A percentile compares a stretch with the other conserved stretches of the same genome.
These are phyloP conservation scores for Conops quadrifasciatus DNA, from an alignment of 2,888 invertebrate genomes.

Conservation along the genomic window DNA sequence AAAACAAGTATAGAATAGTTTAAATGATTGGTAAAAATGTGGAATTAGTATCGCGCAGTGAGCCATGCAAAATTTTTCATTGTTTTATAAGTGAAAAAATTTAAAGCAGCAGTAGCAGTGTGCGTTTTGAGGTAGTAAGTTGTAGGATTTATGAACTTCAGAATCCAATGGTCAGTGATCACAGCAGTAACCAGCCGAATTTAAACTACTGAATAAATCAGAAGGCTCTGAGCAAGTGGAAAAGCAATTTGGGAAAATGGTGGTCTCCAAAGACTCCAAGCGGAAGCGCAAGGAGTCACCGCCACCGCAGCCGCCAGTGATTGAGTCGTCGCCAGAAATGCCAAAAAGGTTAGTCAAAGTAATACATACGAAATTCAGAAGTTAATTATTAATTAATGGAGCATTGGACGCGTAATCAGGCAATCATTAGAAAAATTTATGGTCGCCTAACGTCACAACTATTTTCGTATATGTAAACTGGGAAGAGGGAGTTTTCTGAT, in stretches of 20 bases:
- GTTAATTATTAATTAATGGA: background rate
- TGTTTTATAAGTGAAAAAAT: constrained; percentile 54
- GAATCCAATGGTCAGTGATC: constrained; percentile 15
- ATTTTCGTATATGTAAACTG: too few species aligned
- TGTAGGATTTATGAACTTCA: constrained; percentile 10
- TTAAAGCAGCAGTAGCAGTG: constrained; percentile 46
- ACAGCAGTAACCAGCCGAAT: background rate
- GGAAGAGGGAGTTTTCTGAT: too few species aligned
- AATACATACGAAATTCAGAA: background rate
- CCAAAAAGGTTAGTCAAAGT: constrained; percentile 62
- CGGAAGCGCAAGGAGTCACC: constrained; percentile 62
- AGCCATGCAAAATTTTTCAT: constrained; percentile 40
- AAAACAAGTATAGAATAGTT: constrained; percentile 28
- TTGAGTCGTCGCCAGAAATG: constrained; percentile 65
- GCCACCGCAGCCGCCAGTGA: constrained; percentile 50
- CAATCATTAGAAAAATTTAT: too few species aligned
- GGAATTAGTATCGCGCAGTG: constrained; percentile 53
- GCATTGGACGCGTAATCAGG: too few species aligned
- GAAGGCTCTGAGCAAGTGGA: constrained; percentile 3
- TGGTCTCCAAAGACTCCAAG: constrained; percentile 65
- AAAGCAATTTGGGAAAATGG: constrained; percentile 55
- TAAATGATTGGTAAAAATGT: constrained; percentile 51
- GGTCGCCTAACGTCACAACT: too few species aligned
- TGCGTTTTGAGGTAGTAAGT: constrained; percentile 46
- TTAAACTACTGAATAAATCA: constrained; percentile 20